Percentiles rank a stretch among this genome's conserved stretches.
Conservation (phyloP, 2,888 invertebrate genomes). For the Chloromyia formosa region DNA sequence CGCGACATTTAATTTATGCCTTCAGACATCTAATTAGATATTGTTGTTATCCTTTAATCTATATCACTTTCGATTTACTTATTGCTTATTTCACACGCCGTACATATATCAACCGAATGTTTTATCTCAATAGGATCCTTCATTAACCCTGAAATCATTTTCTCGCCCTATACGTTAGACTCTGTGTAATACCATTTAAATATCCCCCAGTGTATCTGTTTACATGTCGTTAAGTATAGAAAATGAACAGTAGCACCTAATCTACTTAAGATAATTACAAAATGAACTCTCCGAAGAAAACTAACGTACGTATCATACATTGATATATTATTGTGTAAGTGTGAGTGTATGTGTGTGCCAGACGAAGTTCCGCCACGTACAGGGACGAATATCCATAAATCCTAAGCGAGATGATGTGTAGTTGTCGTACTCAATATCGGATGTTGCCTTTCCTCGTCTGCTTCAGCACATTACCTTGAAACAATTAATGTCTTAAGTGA, state of each 20-base stretch:
- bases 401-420: constrained; percentile 1
- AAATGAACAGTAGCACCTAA: background rate
- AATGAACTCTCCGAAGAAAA: constrained; percentile 6
- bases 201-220: background rate
- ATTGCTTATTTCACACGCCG: too few relatives aligned
- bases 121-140: constrained; percentile 2
- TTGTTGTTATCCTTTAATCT: too few relatives aligned
- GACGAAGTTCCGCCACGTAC: too few relatives aligned
- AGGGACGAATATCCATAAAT: background rate
- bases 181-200: background rate
- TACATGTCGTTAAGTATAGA: background rate
- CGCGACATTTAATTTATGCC: too few relatives aligned
- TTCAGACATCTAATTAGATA: too few relatives aligned
- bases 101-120: background rate
- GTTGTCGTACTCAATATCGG: background rate
- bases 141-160: constrained; percentile 11
- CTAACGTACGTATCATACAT: background rate
- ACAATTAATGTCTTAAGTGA: constrained; percentile 19
- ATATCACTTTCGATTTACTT: too few relatives aligned
- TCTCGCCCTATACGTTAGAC: background rate
- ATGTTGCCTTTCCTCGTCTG: background rate
- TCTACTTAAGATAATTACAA: constrained; percentile 25
- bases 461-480: constrained; percentile 10
- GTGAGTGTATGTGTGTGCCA: too few relatives aligned
- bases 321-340: too few relatives aligned